Conservation (phyloP, 2,113 vertebrate genomes). For the Ondatra zibethicus region DNA sequence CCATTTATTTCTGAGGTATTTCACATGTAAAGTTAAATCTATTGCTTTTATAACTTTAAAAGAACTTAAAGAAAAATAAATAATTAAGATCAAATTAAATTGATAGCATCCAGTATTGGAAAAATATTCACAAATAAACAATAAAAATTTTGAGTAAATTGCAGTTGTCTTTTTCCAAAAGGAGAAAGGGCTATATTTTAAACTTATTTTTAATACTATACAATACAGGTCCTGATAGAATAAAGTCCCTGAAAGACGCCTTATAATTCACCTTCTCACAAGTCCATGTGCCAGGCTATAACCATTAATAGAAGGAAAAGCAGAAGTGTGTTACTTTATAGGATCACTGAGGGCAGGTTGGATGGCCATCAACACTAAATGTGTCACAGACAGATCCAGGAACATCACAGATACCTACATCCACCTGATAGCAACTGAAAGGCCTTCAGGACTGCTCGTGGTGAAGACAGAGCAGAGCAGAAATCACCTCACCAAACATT, state of each 20-base stretch:
- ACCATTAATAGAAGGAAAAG: conserved; percentile 7
- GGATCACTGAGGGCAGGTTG: neutral
- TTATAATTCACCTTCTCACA: conserved; percentile 11
- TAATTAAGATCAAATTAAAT: conserved; percentile 46
- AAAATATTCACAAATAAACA: conserved; percentile 36
- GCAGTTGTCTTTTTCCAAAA: neutral
- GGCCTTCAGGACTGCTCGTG: neutral
- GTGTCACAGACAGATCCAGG: neutral
- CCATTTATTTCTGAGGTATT: conserved; percentile 9
- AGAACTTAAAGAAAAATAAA: conserved; percentile 20
- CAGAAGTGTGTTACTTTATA: neutral
- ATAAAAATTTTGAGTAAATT: neutral
- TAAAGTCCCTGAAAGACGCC: neutral
- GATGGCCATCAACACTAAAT: conserved; percentile 17
- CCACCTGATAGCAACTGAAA: neutral
- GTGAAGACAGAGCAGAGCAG: neutral
- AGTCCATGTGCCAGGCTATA: neutral
- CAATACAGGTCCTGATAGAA: neutral
- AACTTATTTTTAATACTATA: neutral
- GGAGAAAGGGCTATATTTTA: neutral
- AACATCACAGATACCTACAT: neutral
- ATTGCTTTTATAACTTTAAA: conserved; percentile 20
- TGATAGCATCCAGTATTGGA: neutral
- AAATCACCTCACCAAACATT: neutral
- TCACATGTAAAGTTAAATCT: conserved; percentile 10